These are phyloP conservation scores for Rhynchonema sp. DNA, from an alignment of 2,888 invertebrate genomes.

Conservation along the genomic window DNA sequence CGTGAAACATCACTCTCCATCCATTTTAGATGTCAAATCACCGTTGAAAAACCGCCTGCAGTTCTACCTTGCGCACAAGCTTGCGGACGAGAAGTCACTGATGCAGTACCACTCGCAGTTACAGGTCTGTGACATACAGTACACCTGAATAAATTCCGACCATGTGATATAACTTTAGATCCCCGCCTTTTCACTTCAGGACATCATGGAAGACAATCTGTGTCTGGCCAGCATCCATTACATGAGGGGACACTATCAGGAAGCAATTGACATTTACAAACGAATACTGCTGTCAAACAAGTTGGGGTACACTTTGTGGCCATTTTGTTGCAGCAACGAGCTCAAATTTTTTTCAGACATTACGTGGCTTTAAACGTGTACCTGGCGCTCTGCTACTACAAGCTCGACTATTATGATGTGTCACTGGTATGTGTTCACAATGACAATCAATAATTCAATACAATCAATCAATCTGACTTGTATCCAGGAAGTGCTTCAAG, in stretches of 20 bases:
- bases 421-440: constrained; percentile 44
- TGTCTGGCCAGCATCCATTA: constrained; percentile 89
- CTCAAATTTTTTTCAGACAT: constrained; percentile 41
- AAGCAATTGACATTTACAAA: constrained; percentile 95
- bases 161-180: too few species aligned
- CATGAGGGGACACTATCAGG: constrained; percentile 83
- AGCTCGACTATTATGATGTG: constrained; percentile 91
- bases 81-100: constrained; percentile 62
- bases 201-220: constrained; percentile 77
- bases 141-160: too few species aligned
- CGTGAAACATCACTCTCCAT: too few species aligned
- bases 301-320: constrained; percentile 36
- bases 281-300: constrained; percentile 70
- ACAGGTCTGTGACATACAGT: too few species aligned
- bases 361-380: constrained; percentile 87
- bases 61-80: constrained; percentile 81
- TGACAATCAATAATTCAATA: neutral
- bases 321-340: neutral
- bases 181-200: too few species aligned
- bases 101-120: constrained; percentile 63
- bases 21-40: too few species aligned
- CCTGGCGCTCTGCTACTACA: constrained; percentile 90
- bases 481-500: constrained; percentile 60
- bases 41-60: constrained; percentile 54
- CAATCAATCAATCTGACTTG: constrained; percentile 1